A percentile compares a stretch with the other conserved stretches of the same genome.
phyloP scores from a whole-genome alignment of 2,113 vertebrate genomes.

The Mesoclemmys tuberculata region DNA sequence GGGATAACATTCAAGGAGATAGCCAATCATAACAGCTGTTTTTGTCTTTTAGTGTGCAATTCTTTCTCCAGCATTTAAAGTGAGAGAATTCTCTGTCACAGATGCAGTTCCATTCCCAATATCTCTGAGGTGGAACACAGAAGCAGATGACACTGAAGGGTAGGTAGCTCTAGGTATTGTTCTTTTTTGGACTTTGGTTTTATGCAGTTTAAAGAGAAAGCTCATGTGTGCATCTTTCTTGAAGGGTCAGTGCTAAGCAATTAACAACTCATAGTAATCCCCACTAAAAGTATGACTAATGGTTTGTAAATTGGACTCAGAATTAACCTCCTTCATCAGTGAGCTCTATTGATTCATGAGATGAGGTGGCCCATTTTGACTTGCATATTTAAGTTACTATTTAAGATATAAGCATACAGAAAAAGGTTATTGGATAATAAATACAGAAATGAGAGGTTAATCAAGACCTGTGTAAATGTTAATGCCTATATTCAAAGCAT shows the following conservation, averaged over 20 bases:
- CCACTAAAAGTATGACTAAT: neutral
- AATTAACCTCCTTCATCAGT: neutral
- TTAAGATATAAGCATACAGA: too few species aligned
- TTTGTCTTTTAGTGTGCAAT: constrained; percentile 80
- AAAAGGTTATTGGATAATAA: too few species aligned
- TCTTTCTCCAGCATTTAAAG: constrained; percentile 86
- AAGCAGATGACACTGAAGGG: constrained; percentile 83
- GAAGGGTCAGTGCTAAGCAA: neutral
- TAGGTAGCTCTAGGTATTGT: constrained; percentile 58
- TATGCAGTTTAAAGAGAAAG: neutral
- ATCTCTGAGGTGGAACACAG: constrained; percentile 82
- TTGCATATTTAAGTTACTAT: neutral
- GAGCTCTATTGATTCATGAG: neutral
- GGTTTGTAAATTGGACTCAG: neutral
- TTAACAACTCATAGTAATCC: neutral
- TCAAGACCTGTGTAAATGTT: neutral
- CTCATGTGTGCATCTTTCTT: neutral
- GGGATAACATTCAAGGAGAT: neutral
- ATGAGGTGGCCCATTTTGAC: neutral
- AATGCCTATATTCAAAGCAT: neutral
- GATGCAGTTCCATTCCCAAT: constrained; percentile 84
- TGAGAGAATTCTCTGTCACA: constrained; percentile 85
- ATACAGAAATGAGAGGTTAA: too few species aligned
- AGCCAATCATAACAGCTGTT: neutral
- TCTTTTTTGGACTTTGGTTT: neutral